These are phyloP conservation scores for Brachystomella parvula DNA, from an alignment of 1,140 invertebrate genomes.

Conservation along the genomic window DNA sequence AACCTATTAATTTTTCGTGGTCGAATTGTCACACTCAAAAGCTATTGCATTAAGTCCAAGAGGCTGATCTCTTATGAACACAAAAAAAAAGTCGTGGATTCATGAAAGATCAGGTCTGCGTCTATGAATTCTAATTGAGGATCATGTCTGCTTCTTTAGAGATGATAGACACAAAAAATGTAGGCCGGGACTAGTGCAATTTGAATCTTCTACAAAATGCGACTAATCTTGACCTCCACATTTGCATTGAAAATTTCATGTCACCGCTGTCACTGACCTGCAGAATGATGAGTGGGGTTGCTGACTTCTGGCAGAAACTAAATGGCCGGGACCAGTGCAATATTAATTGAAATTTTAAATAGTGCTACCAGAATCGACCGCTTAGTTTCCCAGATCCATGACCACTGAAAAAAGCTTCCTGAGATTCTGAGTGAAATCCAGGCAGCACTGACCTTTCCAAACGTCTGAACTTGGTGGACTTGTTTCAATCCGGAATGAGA, in stretches of 20 bases:
- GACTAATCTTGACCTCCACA: constrained; percentile 39
- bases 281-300: background rate
- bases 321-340: constrained; percentile 44
- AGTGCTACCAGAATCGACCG: constrained; percentile 33
- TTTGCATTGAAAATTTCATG: constrained; percentile 9
- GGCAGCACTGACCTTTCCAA: too few relatives aligned
- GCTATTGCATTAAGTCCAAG: too few relatives aligned
- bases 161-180: constrained; percentile 25
- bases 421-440: too few relatives aligned
- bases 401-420: too few relatives aligned
- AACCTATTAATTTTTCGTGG: too few relatives aligned
- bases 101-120: too few relatives aligned
- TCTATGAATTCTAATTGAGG: too few relatives aligned
- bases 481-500: too few relatives aligned
- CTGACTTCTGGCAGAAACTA: background rate
- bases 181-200: constrained; percentile 44
- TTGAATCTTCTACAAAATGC: constrained; percentile 36
- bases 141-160: background rate
- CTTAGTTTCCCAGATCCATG: constrained; percentile 3
- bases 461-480: too few relatives aligned
- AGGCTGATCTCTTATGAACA: too few relatives aligned
- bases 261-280: background rate
- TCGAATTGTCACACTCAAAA: too few relatives aligned
- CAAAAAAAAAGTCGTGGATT: too few relatives aligned
- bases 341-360: constrained; percentile 36